Evolutionary conservation across 2,113 vertebrate genomes (phyloP), one percentile per base, ranked within the genome.

Genomic region (Octodon degus): DNA sequence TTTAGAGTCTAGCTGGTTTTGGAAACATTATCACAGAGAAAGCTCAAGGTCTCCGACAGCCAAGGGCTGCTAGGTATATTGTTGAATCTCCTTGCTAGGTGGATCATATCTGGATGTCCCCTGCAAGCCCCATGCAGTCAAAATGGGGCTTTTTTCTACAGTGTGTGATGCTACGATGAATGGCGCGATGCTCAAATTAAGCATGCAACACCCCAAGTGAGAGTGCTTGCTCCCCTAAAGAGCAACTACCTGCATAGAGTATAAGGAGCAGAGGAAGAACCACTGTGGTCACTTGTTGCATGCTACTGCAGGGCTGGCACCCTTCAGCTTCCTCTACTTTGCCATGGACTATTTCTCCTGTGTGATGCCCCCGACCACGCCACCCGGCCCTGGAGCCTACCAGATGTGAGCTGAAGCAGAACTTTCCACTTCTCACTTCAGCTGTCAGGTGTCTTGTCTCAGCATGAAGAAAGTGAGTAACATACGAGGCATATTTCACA

Each of bases 171-270:
- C 40, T 47, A 25, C 5, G 1, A 14, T 76, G 12, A 76, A 76
- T 47, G 40, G 74, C 25, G 12, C 12, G 25, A 14, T 77, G 5
- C 40, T 47, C 12, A 1, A 2, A 27, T 27, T 27, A 16, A 77
- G 40, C 5, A 25, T 27, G 11, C 40, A 24, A 4, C 5, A 37
- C 12, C 1, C 10, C 10, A 0, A 43, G 12, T 43, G 40, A 7
- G 40, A 16, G 40, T 16, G 74, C 12, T 16, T 5, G 37, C 10
- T 43, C 22, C 24, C 25, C 40, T 47, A 16, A 16, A 77, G 25
- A 6, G 40, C 24, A 3, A 12, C 2, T 0, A 47, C 74, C 74
- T 27, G 25, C 19, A 7, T 7, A 77, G 40, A 77, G 7, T 27
- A 77, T 27, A 47, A 47, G 25, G 40, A 20, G 27, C 22, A 25